phyloP scores from a whole-genome alignment of 2,797 vertebrate genomes.

The Danionella dracula region DNA sequence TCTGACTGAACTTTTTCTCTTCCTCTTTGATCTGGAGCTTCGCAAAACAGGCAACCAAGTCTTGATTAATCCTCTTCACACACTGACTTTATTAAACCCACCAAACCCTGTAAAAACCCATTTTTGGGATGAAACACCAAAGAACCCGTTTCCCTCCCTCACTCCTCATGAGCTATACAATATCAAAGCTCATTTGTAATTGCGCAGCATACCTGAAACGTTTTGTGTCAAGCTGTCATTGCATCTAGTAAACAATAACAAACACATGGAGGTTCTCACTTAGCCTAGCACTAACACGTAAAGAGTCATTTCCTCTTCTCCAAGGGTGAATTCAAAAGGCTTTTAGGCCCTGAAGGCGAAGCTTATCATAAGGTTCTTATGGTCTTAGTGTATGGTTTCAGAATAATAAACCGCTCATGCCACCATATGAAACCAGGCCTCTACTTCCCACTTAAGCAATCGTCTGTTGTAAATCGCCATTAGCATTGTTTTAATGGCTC shows the following conservation, averaged over 20 bases:
- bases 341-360: neutral
- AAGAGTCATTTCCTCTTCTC: conserved; percentile 6
- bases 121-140: neutral
- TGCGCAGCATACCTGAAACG: conserved; percentile 32
- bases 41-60: conserved; percentile 13
- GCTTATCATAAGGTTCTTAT: neutral
- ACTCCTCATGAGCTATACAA: conserved; percentile 17
- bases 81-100: conserved; percentile 36
- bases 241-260: conserved; percentile 35
- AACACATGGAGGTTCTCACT: conserved; percentile 20
- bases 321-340: neutral
- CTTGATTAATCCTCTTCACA: conserved; percentile 33
- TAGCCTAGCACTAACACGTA: conserved; percentile 5
- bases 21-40: conserved; percentile 23
- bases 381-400: neutral
- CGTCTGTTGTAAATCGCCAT: conserved; percentile 75
- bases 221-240: conserved; percentile 30
- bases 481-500: conserved; percentile 71
- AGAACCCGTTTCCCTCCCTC: conserved; percentile 15
- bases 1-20: neutral
- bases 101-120: neutral
- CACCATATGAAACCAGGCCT: conserved; percentile 64
- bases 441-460: conserved; percentile 71
- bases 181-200: conserved; percentile 34
- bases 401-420: conserved; percentile 39